phyloP scores from a whole-genome alignment of 2,888 invertebrate genomes.

The Halictus quadricinctus region DNA sequence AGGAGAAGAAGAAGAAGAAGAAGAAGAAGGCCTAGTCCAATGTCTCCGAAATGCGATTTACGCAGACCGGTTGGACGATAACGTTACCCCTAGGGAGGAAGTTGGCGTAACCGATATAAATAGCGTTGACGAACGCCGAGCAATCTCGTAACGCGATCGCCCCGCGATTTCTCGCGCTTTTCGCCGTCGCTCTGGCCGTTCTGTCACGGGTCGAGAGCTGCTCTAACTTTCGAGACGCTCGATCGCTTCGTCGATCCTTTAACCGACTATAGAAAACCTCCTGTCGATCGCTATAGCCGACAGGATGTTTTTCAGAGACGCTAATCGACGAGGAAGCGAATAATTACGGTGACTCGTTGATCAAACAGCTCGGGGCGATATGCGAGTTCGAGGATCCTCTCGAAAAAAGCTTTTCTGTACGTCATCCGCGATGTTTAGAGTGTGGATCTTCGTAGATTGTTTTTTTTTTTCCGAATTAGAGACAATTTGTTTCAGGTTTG shows the following conservation, averaged over 20 bases:
- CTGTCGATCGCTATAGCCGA: not conserved
- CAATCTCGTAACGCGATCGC: slow-evolving; percentile 60
- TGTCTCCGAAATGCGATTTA: slow-evolving; percentile 56
- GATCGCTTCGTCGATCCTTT: not conserved
- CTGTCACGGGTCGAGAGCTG: slow-evolving; percentile 6
- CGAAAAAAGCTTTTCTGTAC: not conserved
- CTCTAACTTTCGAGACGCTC: slow-evolving; percentile 11
- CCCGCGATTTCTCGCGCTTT: slow-evolving; percentile 50
- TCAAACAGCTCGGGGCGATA: not conserved
- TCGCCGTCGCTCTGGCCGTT: slow-evolving; percentile 26
- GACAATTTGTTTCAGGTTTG: not conserved
- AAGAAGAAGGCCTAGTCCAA: not conserved
- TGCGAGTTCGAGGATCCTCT: slow-evolving; percentile 10
- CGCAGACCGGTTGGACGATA: slow-evolving; percentile 48
- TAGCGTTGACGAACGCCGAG: slow-evolving; percentile 62
- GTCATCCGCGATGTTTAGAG: not conserved
- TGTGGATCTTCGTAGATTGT: not conserved
- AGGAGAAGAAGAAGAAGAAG: not conserved
- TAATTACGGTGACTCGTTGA: slow-evolving; percentile 20
- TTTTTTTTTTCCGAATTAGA: not conserved
- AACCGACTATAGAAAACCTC: not conserved
- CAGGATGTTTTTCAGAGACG: not conserved
- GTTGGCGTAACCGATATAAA: slow-evolving; percentile 65
- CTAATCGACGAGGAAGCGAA: slow-evolving; percentile 20
- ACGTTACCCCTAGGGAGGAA: slow-evolving; percentile 62